Evolutionary conservation across 2,113 vertebrate genomes (phyloP), one percentile per base, ranked within the genome.

Genomic region (Nematolebias whitei): DNA sequence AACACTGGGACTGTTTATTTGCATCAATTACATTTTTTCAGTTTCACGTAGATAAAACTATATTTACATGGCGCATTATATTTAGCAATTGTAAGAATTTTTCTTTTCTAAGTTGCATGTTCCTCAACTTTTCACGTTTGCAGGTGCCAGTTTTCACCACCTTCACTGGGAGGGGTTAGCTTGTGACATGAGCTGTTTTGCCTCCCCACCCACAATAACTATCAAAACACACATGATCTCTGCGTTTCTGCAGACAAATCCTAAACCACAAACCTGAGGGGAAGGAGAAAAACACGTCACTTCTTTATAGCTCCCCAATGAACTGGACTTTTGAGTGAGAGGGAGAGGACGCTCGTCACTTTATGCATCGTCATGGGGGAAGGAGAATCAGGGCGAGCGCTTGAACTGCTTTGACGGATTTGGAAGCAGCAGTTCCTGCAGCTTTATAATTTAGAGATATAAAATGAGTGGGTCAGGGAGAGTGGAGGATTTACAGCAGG

Each of bases 381-480:
- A 41, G 48, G 70, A 74, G 71, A 83, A 62, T 71, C 26, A 18
- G 41, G 14, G 44, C 57, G 58, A 65, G 61, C 15, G 57, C 43
- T 70, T 55, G 53, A 55, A 43, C 54, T 48, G 55, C 63, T 78
- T 68, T 80, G 66, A 74, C 47, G 61, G 63, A 73, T 68, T 74
- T 73, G 57, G 50, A 71, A 43, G 68, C 57, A 38, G 64, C 63
- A 60, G 57, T 29, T 14, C 1, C 58, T 16, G 68, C 24, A 62
- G 52, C 38, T 71, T 72, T 61, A 67, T 68, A 74, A 72, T 76
- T 68, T 63, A 29, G 20, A 73, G 48, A 58, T 69, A 61, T 83
- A 79, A 66, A 77, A 77, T 67, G 75, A 74, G 63, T 79, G 60
- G 74, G 74, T 87, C 73, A 78, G 55, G 60, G 53, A 18, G 51